phyloP scores from a whole-genome alignment of 2,888 invertebrate species.

The Yponomeuta plumbellus region DNA sequence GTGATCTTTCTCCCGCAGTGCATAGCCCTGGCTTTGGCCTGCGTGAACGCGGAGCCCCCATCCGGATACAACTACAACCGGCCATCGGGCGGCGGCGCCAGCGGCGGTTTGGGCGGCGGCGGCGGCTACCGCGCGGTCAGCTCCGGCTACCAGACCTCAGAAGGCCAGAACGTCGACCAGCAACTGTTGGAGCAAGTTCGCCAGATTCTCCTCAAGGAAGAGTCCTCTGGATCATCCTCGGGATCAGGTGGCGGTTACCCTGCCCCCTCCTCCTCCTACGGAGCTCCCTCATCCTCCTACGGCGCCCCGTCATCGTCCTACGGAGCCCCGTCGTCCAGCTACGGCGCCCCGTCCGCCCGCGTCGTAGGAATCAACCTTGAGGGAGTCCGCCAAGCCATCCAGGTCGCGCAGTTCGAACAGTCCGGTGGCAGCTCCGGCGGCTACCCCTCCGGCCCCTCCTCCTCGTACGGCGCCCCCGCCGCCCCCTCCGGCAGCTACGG shows the following conservation, averaged over 20 bases:
- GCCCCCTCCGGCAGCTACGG: conserved; percentile 83
- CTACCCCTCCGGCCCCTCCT: conserved; percentile 73
- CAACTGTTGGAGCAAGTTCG: conserved; percentile 89
- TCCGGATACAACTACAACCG: conserved; percentile 86
- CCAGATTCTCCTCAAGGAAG: conserved; percentile 89
- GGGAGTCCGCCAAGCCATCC: conserved; percentile 90
- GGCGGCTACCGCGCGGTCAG: conserved; percentile 86
- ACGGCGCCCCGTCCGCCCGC: conserved; percentile 78
- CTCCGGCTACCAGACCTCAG: conserved; percentile 86
- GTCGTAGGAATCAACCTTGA: conserved; percentile 91
- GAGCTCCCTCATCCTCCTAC: conserved; percentile 78
- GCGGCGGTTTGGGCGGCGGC: conserved; percentile 74
- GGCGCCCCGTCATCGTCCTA: conserved; percentile 79
- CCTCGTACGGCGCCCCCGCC: conserved; percentile 76
- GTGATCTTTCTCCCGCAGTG: conserved; percentile 76
- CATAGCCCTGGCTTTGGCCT: conserved; percentile 87
- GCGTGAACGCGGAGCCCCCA: conserved; percentile 84
- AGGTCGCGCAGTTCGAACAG: conserved; percentile 90
- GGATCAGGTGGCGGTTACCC: conserved; percentile 62
- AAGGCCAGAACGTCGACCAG: conserved; percentile 88
- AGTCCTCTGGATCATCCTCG: conserved; percentile 78
- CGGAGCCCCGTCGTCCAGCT: conserved; percentile 80
- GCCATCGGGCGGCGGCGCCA: conserved; percentile 71
- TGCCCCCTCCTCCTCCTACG: conserved; percentile 73
- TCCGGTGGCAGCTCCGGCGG: conserved; percentile 57